These are phyloP conservation scores for Netelia melanura DNA, from an alignment of 2,888 invertebrate species.

Conservation along the genomic window DNA sequence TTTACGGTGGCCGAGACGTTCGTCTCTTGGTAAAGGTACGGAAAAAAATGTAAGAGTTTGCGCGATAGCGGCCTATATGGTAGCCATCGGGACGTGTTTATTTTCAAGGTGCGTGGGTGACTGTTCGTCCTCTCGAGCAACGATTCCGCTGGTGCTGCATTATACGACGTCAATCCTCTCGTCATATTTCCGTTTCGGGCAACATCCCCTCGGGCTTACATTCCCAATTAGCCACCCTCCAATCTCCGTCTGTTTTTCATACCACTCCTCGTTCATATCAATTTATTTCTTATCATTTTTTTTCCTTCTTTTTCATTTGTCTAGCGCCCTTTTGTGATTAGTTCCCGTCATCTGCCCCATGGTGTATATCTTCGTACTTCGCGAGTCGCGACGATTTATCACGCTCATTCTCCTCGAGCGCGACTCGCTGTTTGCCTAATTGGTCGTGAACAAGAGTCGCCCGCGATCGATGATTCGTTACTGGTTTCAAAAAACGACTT, in stretches of 20 bases:
- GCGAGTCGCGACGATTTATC: slow-evolving; percentile 22
- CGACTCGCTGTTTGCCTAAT: slow-evolving; percentile 26
- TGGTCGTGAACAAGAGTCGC: slow-evolving; percentile 13
- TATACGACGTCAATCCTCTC: slow-evolving; percentile 28
- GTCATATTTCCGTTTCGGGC: slow-evolving; percentile 44
- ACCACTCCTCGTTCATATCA: slow-evolving; percentile 21
- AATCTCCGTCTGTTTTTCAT: slow-evolving; percentile 48
- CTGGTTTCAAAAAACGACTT: background rate
- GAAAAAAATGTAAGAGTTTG: background rate
- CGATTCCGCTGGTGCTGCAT: background rate
- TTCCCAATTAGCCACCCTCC: slow-evolving; percentile 60
- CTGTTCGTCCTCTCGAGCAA: background rate
- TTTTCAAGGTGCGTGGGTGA: slow-evolving; percentile 1
- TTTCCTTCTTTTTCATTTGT: slow-evolving; percentile 3
- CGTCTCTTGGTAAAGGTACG: background rate
- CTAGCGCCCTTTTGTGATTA: slow-evolving; percentile 41
- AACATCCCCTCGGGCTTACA: slow-evolving; percentile 31
- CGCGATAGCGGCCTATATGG: background rate
- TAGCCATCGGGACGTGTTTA: background rate
- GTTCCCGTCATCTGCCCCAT: slow-evolving; percentile 44
- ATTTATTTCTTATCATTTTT: background rate
- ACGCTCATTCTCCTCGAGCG: background rate
- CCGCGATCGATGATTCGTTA: background rate
- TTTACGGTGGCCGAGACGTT: background rate
- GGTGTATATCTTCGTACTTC: slow-evolving; percentile 3